phyloP scores from a whole-genome alignment of 1,140 invertebrate genomes.

The Drosophila athabasca region DNA sequence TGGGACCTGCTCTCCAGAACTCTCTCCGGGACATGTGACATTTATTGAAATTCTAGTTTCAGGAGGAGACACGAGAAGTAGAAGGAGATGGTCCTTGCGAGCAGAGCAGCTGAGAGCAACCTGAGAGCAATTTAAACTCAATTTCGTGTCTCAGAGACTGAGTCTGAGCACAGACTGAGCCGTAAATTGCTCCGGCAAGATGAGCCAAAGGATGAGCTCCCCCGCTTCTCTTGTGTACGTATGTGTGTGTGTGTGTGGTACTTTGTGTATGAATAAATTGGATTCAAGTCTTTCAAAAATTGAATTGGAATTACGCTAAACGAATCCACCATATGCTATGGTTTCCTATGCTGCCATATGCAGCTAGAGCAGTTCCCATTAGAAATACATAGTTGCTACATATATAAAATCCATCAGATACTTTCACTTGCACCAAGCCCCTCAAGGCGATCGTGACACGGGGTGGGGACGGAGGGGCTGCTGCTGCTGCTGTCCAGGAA shows the following conservation, averaged over 20 bases:
- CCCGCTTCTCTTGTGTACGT: too few relatives aligned
- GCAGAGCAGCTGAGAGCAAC: slow-evolving; percentile 37
- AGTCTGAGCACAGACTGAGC: not conserved
- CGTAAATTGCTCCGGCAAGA: slow-evolving; percentile 44
- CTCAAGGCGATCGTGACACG: slow-evolving; percentile 35
- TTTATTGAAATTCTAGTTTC: slow-evolving; percentile 71
- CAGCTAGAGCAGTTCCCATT: too few relatives aligned
- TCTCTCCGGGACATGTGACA: slow-evolving; percentile 58
- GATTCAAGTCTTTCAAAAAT: slow-evolving; percentile 22
- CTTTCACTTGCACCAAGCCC: slow-evolving; percentile 46
- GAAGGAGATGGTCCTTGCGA: not conserved
- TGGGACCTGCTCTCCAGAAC: not conserved
- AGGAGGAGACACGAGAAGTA: too few relatives aligned
- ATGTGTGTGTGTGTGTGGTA: slow-evolving; percentile 25
- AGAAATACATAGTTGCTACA: too few relatives aligned
- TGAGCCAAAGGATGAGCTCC: slow-evolving; percentile 40
- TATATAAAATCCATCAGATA: slow-evolving; percentile 26
- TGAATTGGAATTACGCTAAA: slow-evolving; percentile 16
- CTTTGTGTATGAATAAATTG: slow-evolving; percentile 44
- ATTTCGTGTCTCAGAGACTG: slow-evolving; percentile 41
- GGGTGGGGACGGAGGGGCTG: slow-evolving; percentile 29
- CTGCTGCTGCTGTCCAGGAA: slow-evolving; percentile 41
- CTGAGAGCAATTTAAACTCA: slow-evolving; percentile 51
- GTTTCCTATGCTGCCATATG: too few relatives aligned
- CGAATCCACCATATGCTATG: too few relatives aligned